phyloP scores from a whole-genome alignment of 1,140 invertebrate genomes.

The Stenopsyche tienmushanensis region DNA sequence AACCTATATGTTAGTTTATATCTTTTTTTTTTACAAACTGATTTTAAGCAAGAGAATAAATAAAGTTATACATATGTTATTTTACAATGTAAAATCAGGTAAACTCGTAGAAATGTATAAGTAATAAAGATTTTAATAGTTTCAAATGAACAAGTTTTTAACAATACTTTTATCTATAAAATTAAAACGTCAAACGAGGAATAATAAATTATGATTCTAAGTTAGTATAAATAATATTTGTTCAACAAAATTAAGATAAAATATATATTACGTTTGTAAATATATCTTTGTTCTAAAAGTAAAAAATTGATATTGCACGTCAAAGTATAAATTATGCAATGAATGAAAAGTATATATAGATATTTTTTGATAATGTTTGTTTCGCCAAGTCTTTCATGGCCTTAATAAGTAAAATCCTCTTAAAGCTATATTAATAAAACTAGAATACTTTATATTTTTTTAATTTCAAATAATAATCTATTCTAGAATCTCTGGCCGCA shows the following conservation, averaged over 20 bases:
- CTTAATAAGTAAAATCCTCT: constrained; percentile 49
- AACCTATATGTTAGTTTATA: constrained; percentile 36
- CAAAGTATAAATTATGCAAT: constrained; percentile 8
- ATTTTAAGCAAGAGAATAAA: neutral
- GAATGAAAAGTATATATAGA: constrained; percentile 11
- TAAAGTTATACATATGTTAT: neutral
- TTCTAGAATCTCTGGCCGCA: constrained; percentile 53
- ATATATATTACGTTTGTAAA: too few species aligned
- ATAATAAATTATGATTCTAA: too few species aligned
- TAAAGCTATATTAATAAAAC: constrained; percentile 47
- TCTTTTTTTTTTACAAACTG: neutral
- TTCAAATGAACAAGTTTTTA: too few species aligned
- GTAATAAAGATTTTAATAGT: too few species aligned
- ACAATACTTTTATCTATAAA: too few species aligned
- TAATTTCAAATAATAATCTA: constrained; percentile 58
- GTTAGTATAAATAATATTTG: too few species aligned
- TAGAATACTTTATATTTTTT: constrained; percentile 55
- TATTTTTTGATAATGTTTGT: constrained; percentile 34
- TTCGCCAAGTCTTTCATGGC: constrained; percentile 30
- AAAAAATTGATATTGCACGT: constrained; percentile 18
- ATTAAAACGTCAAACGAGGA: too few species aligned
- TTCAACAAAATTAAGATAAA: too few species aligned
- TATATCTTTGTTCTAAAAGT: too few species aligned
- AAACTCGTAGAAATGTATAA: neutral
- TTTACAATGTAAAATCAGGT: neutral